Conservation (phyloP, 1,140 invertebrate species). For the Scaptomyza pallida region DNA sequence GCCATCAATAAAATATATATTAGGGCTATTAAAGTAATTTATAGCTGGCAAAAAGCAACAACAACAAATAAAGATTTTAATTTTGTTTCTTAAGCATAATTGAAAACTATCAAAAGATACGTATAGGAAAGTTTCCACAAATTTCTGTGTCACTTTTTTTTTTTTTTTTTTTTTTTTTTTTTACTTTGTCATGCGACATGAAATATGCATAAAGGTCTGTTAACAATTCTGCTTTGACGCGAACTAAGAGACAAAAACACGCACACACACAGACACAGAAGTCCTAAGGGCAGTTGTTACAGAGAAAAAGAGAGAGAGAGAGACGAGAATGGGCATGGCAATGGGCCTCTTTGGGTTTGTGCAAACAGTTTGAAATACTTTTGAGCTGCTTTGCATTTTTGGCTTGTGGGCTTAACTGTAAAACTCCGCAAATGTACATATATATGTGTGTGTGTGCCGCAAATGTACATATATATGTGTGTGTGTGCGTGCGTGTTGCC, state of each 20-base stretch:
- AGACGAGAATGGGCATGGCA: constrained; percentile 52
- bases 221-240: constrained; percentile 37
- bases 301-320: neutral
- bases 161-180: constrained; percentile 9
- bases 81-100: no score
- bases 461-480: neutral
- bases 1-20: constrained; percentile 3
- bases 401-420: constrained; percentile 65
- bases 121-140: neutral
- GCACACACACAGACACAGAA: constrained; percentile 23
- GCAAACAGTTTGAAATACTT: constrained; percentile 73
- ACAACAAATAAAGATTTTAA: no score
- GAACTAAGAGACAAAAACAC: neutral
- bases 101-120: no score
- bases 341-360: constrained; percentile 17
- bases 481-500: constrained; percentile 4
- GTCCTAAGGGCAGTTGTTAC: constrained; percentile 38
- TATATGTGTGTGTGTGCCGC: constrained; percentile 1
- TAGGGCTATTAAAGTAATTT: neutral
- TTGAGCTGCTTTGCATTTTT: constrained; percentile 79
- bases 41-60: neutral
- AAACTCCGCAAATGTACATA: neutral
- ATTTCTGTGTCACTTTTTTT: neutral
- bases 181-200: constrained; percentile 58
- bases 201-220: constrained; percentile 75